Evolutionary conservation across 1,140 invertebrate species (phyloP), one percentile per base, ranked within the genome.

Genomic region (Ephestia elutella): DNA sequence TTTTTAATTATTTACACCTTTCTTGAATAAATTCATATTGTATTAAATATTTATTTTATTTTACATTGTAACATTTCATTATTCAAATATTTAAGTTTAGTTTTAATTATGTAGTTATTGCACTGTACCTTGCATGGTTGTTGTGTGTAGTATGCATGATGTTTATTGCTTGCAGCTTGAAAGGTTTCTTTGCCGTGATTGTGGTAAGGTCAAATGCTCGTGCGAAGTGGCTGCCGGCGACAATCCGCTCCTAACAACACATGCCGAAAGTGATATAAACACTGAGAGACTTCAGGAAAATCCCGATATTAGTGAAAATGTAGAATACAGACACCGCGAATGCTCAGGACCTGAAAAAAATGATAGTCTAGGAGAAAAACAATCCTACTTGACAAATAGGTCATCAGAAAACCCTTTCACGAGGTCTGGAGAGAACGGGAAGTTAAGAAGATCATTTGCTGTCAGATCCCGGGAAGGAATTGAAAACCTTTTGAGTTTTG

Each of bases 91-190:
- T 5, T 2, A 15, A 8, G n/a, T n/a, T n/a, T n/a, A n/a, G n/a
- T n/a, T n/a, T n/a, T n/a, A n/a, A n/a, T n/a, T n/a, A 20, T 50
- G 49, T 49, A 56, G 44, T 49, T 25, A 49, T 57, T 25, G 50
- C 21, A 25, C 38, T 53, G 18, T 50, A 50, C 38, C 48, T 54
- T 73, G 78, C 73, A 80, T 79, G 73, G 65, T 77, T 76, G 76
- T 79, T 68, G 59, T 73, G 71, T 76, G 82, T 88, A 87, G 86
- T 81, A 59, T 83, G 86, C 86, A 86, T 86, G 82, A 65, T 78
- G 75, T 89, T 82, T 89, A 82, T 89, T 90, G 87, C 87, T 90
- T 89, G 59, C 89, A 91, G 90, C 90, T 91, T 90, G 90, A 91
- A 83, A 90, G 89, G 78, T 90, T 90, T 88, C 87, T 91, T 80